Conservation (phyloP, 1,140 invertebrate species). For the Nilaparvata lugens region DNA sequence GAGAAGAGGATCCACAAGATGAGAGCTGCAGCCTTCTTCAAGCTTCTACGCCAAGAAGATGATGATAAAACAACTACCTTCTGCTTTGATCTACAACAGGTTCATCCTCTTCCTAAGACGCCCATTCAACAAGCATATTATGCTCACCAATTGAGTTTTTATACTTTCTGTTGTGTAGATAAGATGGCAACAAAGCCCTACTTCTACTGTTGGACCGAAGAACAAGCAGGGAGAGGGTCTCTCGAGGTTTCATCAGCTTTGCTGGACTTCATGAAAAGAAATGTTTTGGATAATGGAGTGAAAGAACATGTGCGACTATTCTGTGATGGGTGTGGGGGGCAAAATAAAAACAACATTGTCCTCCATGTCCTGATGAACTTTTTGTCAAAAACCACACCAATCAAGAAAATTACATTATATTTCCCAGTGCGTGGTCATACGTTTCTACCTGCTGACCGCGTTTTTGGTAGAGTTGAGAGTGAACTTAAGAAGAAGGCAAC, state of each 20-base stretch:
- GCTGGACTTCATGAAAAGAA: not conserved
- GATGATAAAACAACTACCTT: no score
- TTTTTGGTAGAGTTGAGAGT: slow-evolving; percentile 29
- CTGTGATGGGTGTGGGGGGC: not conserved
- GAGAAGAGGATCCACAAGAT: no score
- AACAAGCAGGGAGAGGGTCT: not conserved
- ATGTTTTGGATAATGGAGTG: not conserved
- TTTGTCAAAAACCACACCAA: no score
- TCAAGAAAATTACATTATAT: not conserved
- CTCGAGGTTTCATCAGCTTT: not conserved
- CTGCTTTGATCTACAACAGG: no score
- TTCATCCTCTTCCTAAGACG: no score
- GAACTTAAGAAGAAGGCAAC: slow-evolving; percentile 21
- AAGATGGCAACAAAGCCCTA: not conserved
- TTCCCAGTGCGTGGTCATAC: slow-evolving; percentile 30
- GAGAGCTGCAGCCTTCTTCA: no score
- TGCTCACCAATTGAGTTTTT: not conserved
- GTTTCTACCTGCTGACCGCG: slow-evolving; percentile 29
- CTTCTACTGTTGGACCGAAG: not conserved
- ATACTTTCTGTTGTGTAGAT: not conserved
- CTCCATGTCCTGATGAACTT: no score
- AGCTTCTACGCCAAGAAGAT: no score
- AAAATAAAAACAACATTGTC: not conserved
- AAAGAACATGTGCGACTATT: not conserved
- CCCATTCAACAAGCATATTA: no score